phyloP scores from a whole-genome alignment of 2,888 invertebrate species.

The Dryadula phaetusa region DNA sequence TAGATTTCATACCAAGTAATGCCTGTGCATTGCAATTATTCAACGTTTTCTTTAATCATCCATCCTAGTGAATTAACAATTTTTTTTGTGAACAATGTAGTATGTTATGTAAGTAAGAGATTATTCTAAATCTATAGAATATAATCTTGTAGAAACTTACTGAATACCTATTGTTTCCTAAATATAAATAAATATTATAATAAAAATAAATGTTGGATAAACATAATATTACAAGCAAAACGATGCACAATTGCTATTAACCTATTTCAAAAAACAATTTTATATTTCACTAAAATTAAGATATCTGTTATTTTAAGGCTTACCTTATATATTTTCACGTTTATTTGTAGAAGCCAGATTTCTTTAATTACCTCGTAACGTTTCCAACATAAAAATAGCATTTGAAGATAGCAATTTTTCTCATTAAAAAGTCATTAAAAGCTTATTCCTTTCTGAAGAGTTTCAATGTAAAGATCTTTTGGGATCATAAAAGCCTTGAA shows the following conservation, averaged over 20 bases:
- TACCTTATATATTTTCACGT: background rate
- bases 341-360: background rate
- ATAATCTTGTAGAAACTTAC: too few species aligned
- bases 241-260: too few species aligned
- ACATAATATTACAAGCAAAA: too few species aligned
- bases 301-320: background rate
- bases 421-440: slow-evolving; percentile 29
- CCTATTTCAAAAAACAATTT: too few species aligned
- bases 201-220: too few species aligned
- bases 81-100: background rate
- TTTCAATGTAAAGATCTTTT: slow-evolving; percentile 19
- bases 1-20: background rate
- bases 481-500: slow-evolving; percentile 27
- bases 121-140: too few species aligned
- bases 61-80: background rate
- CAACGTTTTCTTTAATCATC: background rate
- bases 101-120: too few species aligned
- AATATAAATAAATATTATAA: too few species aligned
- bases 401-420: slow-evolving; percentile 27
- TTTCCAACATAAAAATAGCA: slow-evolving; percentile 18
- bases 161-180: too few species aligned
- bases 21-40: background rate
- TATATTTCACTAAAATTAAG: background rate
- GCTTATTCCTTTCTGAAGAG: slow-evolving; percentile 24
- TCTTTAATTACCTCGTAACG: slow-evolving; percentile 15